Evolutionary conservation across 2,797 vertebrate genomes (phyloP).

Genomic region (Margarornis squamiger): DNA sequence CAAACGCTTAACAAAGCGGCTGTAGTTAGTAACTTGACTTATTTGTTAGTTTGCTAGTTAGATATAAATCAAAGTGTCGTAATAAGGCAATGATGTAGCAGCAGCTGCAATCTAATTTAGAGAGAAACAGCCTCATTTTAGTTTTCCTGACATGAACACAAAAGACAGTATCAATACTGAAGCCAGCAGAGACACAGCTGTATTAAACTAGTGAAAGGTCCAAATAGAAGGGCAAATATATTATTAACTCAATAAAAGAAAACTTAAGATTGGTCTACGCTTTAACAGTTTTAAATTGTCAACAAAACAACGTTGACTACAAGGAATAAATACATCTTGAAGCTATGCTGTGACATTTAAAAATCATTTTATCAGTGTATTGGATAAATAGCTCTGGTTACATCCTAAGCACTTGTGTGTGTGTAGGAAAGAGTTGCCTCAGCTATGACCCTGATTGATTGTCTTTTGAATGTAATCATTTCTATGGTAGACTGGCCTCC

Average conservation of each 20-base stretch:
- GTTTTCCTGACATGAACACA: conserved; percentile 33
- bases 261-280: not conserved
- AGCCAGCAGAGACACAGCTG: conserved; percentile 2
- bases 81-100: conserved; percentile 60
- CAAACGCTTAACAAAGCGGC: conserved; percentile 47
- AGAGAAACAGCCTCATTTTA: conserved; percentile 52
- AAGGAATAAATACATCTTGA: not conserved
- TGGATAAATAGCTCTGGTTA: not conserved
- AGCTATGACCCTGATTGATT: not conserved
- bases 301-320: not conserved
- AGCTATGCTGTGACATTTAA: not conserved
- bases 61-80: conserved; percentile 64
- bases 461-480: not conserved
- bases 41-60: conserved; percentile 70
- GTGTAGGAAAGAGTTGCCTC: not conserved
- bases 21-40: conserved; percentile 67
- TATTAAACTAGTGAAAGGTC: not conserved
- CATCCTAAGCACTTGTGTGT: not conserved
- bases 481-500: not conserved
- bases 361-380: not conserved
- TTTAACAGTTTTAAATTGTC: not conserved
- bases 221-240: not conserved
- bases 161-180: conserved; percentile 42
- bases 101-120: conserved; percentile 59
- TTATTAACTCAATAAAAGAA: not conserved